Conservation (phyloP, 2,797 vertebrate species). For the Macropodus opercularis region DNA sequence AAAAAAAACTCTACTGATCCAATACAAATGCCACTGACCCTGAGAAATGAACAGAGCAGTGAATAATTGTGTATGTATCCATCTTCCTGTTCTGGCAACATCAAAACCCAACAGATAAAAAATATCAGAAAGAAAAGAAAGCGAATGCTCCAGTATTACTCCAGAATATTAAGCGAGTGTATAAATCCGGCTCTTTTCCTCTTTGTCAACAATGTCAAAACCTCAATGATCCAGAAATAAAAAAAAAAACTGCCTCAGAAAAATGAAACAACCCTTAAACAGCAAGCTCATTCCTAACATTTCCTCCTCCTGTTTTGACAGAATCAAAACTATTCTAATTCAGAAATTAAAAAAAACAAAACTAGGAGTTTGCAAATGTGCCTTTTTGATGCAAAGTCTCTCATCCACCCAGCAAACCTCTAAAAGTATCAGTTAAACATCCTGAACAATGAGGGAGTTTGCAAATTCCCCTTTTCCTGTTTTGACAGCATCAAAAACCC, state of each 20-base stretch:
- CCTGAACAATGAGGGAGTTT: constrained; percentile 42
- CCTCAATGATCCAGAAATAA: not conserved
- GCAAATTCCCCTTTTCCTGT: constrained; percentile 58
- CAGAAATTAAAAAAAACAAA: not conserved
- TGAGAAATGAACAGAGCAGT: not conserved
- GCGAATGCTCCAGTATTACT: not conserved
- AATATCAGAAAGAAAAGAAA: not conserved
- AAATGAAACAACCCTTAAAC: not conserved
- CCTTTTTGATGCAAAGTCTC: not conserved
- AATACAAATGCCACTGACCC: not conserved
- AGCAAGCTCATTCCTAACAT: not conserved
- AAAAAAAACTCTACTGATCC: not conserved
- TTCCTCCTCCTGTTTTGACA: not conserved
- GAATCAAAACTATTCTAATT: not conserved
- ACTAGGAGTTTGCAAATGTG: not conserved
- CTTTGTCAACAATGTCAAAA: not conserved
- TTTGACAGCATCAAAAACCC: constrained; percentile 63
- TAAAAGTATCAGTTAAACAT: constrained; percentile 18
- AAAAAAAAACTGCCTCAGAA: not conserved
- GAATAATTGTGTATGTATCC: not conserved
- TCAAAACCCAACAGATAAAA: not conserved
- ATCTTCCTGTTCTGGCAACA: not conserved
- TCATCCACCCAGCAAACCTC: constrained; percentile 1
- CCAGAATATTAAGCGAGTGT: not conserved
- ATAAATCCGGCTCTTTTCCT: not conserved